Conservation (phyloP, 2,113 vertebrate genomes). For the Beaufortia kweichowensis region DNA sequence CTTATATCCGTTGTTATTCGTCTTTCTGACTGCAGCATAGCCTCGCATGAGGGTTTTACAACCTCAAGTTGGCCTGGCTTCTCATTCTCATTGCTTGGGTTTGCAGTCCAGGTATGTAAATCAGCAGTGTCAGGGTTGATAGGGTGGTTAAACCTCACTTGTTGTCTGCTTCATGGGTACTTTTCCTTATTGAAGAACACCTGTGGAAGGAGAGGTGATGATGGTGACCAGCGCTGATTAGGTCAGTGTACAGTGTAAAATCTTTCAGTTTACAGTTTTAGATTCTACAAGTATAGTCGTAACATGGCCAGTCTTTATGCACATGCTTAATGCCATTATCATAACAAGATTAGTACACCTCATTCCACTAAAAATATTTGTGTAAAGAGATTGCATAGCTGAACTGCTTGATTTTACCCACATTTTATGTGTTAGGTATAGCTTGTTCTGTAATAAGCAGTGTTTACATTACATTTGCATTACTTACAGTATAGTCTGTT, state of each 20-base stretch:
- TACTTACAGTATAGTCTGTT: too few species aligned
- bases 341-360: too few species aligned
- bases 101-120: conserved; percentile 38
- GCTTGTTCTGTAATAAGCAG: too few species aligned
- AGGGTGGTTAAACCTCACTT: not conserved
- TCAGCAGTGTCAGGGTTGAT: not conserved
- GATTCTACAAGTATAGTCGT: too few species aligned
- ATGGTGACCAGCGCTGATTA: conserved; percentile 30
- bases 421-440: too few species aligned
- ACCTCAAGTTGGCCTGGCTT: conserved; percentile 7
- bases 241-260: conserved; percentile 34
- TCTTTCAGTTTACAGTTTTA: too few species aligned
- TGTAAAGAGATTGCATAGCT: too few species aligned
- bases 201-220: conserved; percentile 11
- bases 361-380: too few species aligned
- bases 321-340: too few species aligned
- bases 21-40: not conserved
- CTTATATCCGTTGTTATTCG: conserved; percentile 19
- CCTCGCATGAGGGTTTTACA: conserved; percentile 19
- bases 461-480: too few species aligned
- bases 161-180: conserved; percentile 15
- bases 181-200: conserved; percentile 34
- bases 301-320: too few species aligned
- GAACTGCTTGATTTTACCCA: too few species aligned
- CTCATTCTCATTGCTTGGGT: conserved; percentile 39